Base-by-base conservation (phyloP, 1,140 invertebrate genomes). In the Bombus polaris region DNA sequence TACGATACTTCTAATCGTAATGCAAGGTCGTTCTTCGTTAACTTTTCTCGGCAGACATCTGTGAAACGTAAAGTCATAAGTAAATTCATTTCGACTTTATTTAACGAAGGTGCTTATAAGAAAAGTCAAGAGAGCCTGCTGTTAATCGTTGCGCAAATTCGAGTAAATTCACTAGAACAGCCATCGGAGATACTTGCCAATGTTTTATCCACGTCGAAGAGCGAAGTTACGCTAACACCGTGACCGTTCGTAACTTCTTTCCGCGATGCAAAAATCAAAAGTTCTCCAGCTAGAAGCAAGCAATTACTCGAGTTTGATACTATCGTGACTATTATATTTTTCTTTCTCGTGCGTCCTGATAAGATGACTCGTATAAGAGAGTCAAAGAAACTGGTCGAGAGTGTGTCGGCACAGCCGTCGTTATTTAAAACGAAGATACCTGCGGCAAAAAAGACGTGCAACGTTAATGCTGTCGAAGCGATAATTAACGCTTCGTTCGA, bases 401-500 rank as follows among this genome's bases (percentile, higher is more conserved):
- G 0, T 3, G 57, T 59, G 25, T 28, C 25, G 25, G 8, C 3
- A 62, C 1, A 62, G 12, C 0, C 10, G 59, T 13, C 3, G 2
- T 62, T n/a, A 62, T 13, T n/a, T 62, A n/a, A 62, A n/a, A 62
- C 0, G 3, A 13, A 62, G 28, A 62, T n/a, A n/a, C 59, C 10
- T 4, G 25, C 12, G 28, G 25, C 8, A 10, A n/a, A 13, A 62
- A 28, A 3, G 1, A 62, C 59, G 10, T 2, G 59, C 59, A n/a
- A 62, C 22, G 3, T 62, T 3, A 2, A 10, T 62, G 53, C 44
- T 22, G 44, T 81, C 25, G 47, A 35, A 42, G 75, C 44, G 53
- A 35, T 65, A 73, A 77, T 88, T 76, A 83, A 75, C 35, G 72
- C 73, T 85, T 28, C 57, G 39, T 25, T 39, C 15, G 39, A 70